These are phyloP conservation scores for Paragorgia papillata DNA, from an alignment of 92 coral and sea anemone genomes.

Conservation along the genomic window DNA sequence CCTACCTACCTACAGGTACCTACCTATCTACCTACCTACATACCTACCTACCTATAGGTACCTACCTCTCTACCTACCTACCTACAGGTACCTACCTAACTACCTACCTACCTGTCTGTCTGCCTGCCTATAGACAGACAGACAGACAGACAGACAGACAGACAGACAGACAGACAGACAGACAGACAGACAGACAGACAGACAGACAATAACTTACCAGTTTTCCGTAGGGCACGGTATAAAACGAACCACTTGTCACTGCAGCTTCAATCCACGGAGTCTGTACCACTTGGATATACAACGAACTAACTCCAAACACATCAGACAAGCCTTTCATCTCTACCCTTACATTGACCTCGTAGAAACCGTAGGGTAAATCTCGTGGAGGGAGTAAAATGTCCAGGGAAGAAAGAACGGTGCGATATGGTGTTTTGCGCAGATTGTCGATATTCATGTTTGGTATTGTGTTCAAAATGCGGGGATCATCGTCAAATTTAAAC, in stretches of 20 bases:
- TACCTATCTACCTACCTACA: too few species aligned
- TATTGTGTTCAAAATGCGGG: constrained; percentile 4
- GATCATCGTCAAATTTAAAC: constrained; percentile 20
- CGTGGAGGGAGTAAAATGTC: constrained; percentile 18
- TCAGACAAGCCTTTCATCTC: constrained; percentile 26
- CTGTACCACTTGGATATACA: constrained; percentile 25
- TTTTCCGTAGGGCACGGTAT: constrained; percentile 11
- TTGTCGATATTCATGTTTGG: neutral
- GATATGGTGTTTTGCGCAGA: neutral
- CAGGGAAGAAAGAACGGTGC: neutral
- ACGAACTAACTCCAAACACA: neutral
- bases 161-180: too few species aligned
- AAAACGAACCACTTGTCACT: neutral
- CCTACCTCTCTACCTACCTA: too few species aligned
- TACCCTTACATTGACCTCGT: constrained; percentile 11
- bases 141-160: too few species aligned
- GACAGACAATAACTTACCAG: constrained; percentile 1
- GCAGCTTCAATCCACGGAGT: constrained; percentile 21
- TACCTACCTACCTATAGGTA: too few species aligned
- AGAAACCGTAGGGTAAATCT: constrained; percentile 23
- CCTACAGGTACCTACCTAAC: too few species aligned
- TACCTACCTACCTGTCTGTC: too few species aligned
- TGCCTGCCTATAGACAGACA: too few species aligned
- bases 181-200: too few species aligned
- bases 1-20: too few species aligned